Conservation (phyloP, 2,797 vertebrate species). For the Phrynocephalus forsythii region DNA sequence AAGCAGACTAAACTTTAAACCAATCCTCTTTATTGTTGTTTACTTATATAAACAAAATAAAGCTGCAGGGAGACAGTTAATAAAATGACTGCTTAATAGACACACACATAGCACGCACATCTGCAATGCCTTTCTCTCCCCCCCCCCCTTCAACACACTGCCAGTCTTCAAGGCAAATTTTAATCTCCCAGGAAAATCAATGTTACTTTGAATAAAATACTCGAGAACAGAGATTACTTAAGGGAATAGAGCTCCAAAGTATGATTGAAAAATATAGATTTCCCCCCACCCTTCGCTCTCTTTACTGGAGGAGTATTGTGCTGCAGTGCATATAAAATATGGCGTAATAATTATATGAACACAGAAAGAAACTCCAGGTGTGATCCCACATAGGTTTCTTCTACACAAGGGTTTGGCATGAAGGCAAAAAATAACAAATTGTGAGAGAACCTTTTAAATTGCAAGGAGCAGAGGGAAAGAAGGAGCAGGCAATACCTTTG, state of each 20-base stretch:
- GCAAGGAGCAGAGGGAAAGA: background rate
- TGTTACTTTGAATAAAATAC: constrained; percentile 77
- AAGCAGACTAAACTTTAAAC: constrained; percentile 61
- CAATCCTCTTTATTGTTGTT: constrained; percentile 63
- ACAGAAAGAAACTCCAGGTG: constrained; percentile 46
- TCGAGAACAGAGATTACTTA: constrained; percentile 71
- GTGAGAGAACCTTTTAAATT: constrained; percentile 7
- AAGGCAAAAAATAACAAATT: constrained; percentile 20
- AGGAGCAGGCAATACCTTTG: background rate
- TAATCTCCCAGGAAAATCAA: constrained; percentile 74
- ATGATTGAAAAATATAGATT: constrained; percentile 76
- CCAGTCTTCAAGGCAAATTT: constrained; percentile 70
- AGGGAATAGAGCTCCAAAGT: constrained; percentile 70
- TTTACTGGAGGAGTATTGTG: constrained; percentile 59
- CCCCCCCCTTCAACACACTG: constrained; percentile 49
- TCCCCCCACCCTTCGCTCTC: constrained; percentile 43
- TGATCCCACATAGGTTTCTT: constrained; percentile 45
- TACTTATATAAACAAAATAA: constrained; percentile 74
- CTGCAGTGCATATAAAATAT: constrained; percentile 52
- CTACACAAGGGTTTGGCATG: constrained; percentile 39
- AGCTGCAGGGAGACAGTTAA: constrained; percentile 76
- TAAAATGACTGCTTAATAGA: constrained; percentile 68
- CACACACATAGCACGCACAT: background rate
- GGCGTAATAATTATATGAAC: constrained; percentile 60
- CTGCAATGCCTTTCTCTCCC: constrained; percentile 30